These are phyloP conservation scores for Patella vulgata DNA, from an alignment of 1,140 invertebrate species.

Conservation along the genomic window DNA sequence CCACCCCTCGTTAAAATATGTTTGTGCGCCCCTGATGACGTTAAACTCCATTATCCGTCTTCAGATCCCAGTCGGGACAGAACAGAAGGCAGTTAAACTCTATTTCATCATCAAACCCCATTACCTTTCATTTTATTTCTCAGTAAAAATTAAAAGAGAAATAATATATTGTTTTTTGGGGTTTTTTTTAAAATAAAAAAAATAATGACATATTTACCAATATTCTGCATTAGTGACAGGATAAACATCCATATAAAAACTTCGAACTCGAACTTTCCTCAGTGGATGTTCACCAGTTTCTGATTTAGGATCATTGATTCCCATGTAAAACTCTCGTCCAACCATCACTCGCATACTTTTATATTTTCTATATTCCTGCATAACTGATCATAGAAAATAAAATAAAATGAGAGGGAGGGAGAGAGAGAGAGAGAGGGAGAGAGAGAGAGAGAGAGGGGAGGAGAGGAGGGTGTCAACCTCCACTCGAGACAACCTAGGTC, in stretches of 20 bases:
- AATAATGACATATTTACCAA: no score
- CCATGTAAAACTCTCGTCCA: conserved; percentile 50
- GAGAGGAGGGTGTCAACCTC: no score
- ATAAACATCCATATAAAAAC: conserved; percentile 57
- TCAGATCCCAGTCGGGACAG: not conserved
- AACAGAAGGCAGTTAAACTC: no score
- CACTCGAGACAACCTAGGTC: no score
- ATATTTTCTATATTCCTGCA: conserved; percentile 16
- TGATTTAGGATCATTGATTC: conserved; percentile 52
- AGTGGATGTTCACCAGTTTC: conserved; percentile 60
- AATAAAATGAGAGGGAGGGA: not conserved
- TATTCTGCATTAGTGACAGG: conserved; percentile 58
- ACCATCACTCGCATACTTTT: conserved; percentile 37
- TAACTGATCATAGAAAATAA: conserved; percentile 2
- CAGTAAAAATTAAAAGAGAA: no score
- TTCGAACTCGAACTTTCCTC: conserved; percentile 36
- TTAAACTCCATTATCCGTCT: not conserved
- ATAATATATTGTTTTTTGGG: no score
- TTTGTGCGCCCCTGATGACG: no score
- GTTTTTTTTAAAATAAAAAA: no score
- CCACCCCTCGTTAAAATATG: no score
- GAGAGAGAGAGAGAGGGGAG: conserved; percentile 3
- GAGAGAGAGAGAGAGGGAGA: conserved; percentile 11
- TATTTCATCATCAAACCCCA: no score
- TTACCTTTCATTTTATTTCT: no score